Conservation (phyloP, 2,888 invertebrate species). For the Apantesis nais region DNA sequence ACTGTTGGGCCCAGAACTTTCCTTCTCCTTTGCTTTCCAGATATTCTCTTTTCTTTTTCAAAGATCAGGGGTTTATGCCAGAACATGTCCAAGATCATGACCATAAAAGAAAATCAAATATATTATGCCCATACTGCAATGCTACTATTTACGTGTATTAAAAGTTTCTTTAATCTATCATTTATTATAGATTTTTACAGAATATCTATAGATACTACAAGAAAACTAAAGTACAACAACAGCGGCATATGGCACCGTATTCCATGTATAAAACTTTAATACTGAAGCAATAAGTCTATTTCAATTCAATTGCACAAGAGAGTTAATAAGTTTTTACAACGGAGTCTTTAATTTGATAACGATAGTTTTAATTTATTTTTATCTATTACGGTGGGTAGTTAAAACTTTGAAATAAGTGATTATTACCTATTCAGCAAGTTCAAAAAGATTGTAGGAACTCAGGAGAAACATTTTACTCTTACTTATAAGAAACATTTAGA, state of each 20-base stretch:
- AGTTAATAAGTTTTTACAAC: background rate
- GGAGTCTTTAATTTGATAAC: background rate
- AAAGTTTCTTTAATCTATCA: too few relatives aligned
- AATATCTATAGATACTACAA: too few relatives aligned
- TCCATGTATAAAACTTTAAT: background rate
- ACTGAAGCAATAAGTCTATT: background rate
- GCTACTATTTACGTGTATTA: too few relatives aligned
- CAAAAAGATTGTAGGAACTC: background rate
- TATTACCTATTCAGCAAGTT: background rate
- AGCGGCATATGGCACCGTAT: background rate
- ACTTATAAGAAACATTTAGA: background rate
- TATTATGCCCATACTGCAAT: too few relatives aligned
- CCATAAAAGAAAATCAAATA: too few relatives aligned
- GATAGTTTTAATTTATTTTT: background rate
- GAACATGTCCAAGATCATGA: too few relatives aligned
- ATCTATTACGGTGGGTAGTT: background rate
- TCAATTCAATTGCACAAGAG: background rate
- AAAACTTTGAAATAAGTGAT: background rate
- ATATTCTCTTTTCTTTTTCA: too few relatives aligned
- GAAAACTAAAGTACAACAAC: background rate
- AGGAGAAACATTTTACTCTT: too few relatives aligned
- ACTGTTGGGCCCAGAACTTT: too few relatives aligned
- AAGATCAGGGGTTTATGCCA: too few relatives aligned
- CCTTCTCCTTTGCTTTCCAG: too few relatives aligned
- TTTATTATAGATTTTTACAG: too few relatives aligned